phyloP scores from a whole-genome alignment of 1,140 invertebrate species.

The Zaprionus nigranus region DNA sequence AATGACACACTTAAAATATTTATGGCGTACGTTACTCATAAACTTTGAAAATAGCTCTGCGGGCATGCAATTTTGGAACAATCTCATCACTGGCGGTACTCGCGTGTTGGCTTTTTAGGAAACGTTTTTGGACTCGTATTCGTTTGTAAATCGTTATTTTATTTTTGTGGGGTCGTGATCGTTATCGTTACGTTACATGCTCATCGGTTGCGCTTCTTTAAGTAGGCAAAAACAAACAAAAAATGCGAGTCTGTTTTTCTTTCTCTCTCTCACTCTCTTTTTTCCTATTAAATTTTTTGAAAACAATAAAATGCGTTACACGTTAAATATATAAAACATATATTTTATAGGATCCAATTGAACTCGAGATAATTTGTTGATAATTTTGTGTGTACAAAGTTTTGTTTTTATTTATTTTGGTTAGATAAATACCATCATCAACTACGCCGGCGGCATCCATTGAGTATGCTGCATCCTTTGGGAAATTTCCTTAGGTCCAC shows the following conservation, averaged over 20 bases:
- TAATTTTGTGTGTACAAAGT: constrained; percentile 80
- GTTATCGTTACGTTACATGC: constrained; percentile 68
- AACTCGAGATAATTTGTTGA: constrained; percentile 78
- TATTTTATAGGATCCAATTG: constrained; percentile 73
- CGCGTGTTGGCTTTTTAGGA: constrained; percentile 38
- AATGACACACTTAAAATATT: constrained; percentile 66
- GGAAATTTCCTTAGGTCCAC: constrained; percentile 47
- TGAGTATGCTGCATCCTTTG: constrained; percentile 56
- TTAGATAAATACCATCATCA: constrained; percentile 84
- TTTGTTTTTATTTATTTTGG: constrained; percentile 78
- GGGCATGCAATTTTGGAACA: constrained; percentile 70
- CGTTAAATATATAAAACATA: constrained; percentile 61
- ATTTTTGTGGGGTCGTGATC: constrained; percentile 30
- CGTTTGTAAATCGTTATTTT: constrained; percentile 51
- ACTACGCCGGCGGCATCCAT: constrained; percentile 56
- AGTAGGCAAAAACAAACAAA: constrained; percentile 74
- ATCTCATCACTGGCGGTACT: constrained; percentile 55
- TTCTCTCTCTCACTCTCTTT: constrained; percentile 54
- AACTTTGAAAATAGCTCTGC: constrained; percentile 61
- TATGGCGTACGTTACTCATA: constrained; percentile 68
- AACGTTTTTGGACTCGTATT: constrained; percentile 40
- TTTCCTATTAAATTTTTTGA: constrained; percentile 58
- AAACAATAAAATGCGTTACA: constrained; percentile 66
- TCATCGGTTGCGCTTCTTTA: constrained; percentile 63
- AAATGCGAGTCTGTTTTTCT: constrained; percentile 73